These are phyloP conservation scores for Eupleurogrammus muticus DNA, from an alignment of 2,797 vertebrate genomes.

Conservation along the genomic window DNA sequence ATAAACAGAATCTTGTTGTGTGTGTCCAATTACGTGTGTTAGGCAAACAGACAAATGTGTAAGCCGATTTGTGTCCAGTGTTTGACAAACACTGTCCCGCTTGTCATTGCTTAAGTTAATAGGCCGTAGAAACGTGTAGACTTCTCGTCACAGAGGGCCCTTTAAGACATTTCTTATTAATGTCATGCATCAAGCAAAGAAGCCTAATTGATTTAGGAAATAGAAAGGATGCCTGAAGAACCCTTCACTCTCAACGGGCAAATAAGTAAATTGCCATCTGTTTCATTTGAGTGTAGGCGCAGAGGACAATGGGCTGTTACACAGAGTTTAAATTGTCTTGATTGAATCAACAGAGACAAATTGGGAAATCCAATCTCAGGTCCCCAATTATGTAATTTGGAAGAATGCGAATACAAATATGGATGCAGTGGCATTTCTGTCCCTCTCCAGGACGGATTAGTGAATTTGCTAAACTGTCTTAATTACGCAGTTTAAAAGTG, in stretches of 20 bases:
- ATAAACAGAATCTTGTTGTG: slow-evolving; percentile 24
- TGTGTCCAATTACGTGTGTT: slow-evolving; percentile 32
- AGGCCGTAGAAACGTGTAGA: slow-evolving; percentile 38
- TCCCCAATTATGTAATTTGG: slow-evolving; percentile 87
- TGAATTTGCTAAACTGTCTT: slow-evolving; percentile 76
- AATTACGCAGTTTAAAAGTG: slow-evolving; percentile 75
- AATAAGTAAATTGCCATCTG: slow-evolving; percentile 86
- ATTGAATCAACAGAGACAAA: slow-evolving; percentile 90
- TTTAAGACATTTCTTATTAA: slow-evolving; percentile 74
- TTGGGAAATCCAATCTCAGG: slow-evolving; percentile 89
- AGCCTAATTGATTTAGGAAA: slow-evolving; percentile 87
- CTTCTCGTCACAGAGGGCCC: slow-evolving; percentile 40
- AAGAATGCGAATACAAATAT: slow-evolving; percentile 84
- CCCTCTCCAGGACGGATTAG: slow-evolving; percentile 59
- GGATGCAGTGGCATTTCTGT: slow-evolving; percentile 73
- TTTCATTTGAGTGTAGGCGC: slow-evolving; percentile 84
- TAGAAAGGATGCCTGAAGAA: slow-evolving; percentile 80
- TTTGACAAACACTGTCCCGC: slow-evolving; percentile 38
- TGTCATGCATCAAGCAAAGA: slow-evolving; percentile 79
- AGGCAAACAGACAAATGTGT: slow-evolving; percentile 42
- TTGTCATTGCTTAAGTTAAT: slow-evolving; percentile 38
- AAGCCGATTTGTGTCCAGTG: slow-evolving; percentile 37
- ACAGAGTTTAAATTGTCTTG: slow-evolving; percentile 85
- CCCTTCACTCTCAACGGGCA: slow-evolving; percentile 73
- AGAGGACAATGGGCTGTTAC: slow-evolving; percentile 85